Evolutionary conservation across 2,888 invertebrate genomes (phyloP), one percentile per base, ranked within the genome.

Genomic region (Acronicta alni): DNA sequence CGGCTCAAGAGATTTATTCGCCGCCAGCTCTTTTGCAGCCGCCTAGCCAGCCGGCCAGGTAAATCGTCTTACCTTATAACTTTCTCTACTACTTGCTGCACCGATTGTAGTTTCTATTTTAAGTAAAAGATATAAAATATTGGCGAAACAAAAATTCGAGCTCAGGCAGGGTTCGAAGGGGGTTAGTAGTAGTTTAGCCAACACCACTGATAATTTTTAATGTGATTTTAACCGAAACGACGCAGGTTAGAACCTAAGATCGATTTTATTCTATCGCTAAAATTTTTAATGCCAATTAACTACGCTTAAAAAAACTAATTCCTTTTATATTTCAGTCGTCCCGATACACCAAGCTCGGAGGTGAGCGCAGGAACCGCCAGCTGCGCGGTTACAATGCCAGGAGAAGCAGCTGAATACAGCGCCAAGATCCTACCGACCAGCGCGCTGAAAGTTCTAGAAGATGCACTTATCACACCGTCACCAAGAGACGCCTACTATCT

Each of bases 1-100:
- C 95, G 45, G 95, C 96, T 0, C 95, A 96, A 47, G 95, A 96
- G 54, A 93, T 97, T 56, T 97, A 96, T 86, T 95, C 95, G 46
- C 95, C 96, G 47, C 97, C 97, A 16, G 81, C 82, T 53, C 91
- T 92, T 62, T 77, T 94, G 23, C 86, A 89, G 10, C 82, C 90
- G 20, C 88, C 89, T 43, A 92, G 91, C 74, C 92, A 90, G 73
- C 92, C 93, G n/a, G 80, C 88, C 47, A 94, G 94, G 94, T 94
- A 71, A 59, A 14, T 14, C 15, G 15, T 26, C 9, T 3, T 30
- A 30, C 30, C 30, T 30, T 12, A 12, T 3, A 30, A 2, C 30
- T 30, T 3, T 30, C 2, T 30, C 1, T 1, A n/a, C n/a, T n/a
- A n/a, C n/a, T n/a, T n/a, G 7, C 30, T 9, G 9, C 9, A 26